phyloP scores from a whole-genome alignment of 2,888 invertebrate species.

The Cosmia pyralina region DNA sequence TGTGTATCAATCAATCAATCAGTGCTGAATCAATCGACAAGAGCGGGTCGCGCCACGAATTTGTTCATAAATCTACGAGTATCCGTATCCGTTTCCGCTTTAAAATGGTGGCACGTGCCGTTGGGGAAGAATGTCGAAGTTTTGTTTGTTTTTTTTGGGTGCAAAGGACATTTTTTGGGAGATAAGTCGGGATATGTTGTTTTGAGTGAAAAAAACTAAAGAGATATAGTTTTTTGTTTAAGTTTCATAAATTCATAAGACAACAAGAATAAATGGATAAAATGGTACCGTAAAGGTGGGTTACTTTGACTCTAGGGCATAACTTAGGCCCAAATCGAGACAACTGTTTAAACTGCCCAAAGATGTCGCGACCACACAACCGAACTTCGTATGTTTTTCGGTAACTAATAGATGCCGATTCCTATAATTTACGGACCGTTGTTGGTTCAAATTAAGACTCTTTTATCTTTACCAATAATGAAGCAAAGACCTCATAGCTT shows the following conservation, averaged over 20 bases:
- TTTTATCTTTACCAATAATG: too few relatives aligned
- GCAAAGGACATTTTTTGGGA: conserved; percentile 27
- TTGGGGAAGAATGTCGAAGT: conserved; percentile 39
- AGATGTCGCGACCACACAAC: too few relatives aligned
- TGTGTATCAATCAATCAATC: conserved; percentile 66
- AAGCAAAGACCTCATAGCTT: too few relatives aligned
- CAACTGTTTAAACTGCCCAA: too few relatives aligned
- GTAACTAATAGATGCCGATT: too few relatives aligned
- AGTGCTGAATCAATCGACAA: conserved; percentile 61
- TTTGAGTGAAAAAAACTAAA: not conserved
- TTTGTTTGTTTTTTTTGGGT: conserved; percentile 38
- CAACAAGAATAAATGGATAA: not conserved
- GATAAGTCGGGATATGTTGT: conserved; percentile 19
- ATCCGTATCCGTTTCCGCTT: conserved; percentile 69
- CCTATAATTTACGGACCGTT: too few relatives aligned
- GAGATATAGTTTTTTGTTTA: not conserved
- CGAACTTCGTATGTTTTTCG: too few relatives aligned
- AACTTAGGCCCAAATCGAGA: too few relatives aligned
- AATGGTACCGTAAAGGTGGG: too few relatives aligned
- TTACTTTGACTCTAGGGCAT: too few relatives aligned
- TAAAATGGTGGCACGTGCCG: conserved; percentile 59
- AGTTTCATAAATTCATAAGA: not conserved
- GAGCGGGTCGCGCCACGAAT: conserved; percentile 67
- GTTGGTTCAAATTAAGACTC: too few relatives aligned
- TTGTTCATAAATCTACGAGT: conserved; percentile 69